Percentiles rank a stretch among this genome's conserved stretches.
phyloP scores from a whole-genome alignment of 2,113 vertebrate genomes.

The Stomatorhinus ivindoensis region DNA sequence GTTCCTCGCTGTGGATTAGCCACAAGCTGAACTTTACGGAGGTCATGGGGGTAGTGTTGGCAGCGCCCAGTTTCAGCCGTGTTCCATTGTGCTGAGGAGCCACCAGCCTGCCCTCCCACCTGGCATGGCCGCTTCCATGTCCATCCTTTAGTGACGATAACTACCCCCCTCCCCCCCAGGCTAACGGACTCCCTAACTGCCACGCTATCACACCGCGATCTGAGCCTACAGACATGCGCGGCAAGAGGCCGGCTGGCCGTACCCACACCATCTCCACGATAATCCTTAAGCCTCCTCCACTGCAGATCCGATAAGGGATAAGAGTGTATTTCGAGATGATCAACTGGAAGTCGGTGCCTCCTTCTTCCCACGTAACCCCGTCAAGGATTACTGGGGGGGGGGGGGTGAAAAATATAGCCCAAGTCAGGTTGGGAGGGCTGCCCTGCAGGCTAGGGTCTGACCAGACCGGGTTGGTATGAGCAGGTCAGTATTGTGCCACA shows the following conservation, averaged over 20 bases:
- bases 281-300: conserved; percentile 92
- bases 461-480: background rate
- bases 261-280: conserved; percentile 88
- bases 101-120: background rate
- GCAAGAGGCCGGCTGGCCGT: conserved; percentile 22
- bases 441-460: background rate
- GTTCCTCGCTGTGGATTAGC: background rate
- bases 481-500: background rate
- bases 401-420: background rate
- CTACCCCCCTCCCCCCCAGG: background rate
- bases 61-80: background rate
- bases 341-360: conserved; percentile 80
- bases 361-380: conserved; percentile 72
- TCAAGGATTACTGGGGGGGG: conserved; percentile 62
- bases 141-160: background rate
- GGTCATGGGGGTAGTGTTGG: background rate
- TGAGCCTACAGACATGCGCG: background rate
- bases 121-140: background rate
- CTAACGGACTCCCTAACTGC: background rate
- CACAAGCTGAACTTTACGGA: background rate
- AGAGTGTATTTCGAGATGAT: conserved; percentile 79
- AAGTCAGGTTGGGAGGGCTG: background rate
- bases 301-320: conserved; percentile 90
- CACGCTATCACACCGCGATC: background rate
- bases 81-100: background rate